Evolutionary conservation across 2,888 invertebrate species (phyloP), one percentile per base, ranked within the genome.

Genomic region (Trypoxylon attenuatum): DNA sequence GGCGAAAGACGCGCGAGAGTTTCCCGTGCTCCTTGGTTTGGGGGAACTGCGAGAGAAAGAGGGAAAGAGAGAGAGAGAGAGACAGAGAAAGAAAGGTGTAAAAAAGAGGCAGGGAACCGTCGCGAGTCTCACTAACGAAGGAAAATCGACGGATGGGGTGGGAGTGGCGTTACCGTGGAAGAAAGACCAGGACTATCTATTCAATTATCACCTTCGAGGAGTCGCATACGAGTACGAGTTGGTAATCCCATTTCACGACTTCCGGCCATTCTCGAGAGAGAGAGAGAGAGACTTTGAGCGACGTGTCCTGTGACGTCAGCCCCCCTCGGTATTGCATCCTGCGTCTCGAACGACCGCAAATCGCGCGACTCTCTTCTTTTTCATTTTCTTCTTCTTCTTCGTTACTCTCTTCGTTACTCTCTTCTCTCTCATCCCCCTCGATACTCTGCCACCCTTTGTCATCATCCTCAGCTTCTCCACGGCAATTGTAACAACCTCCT

Each of bases 231-330:
- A n/a, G 65, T 79, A 69, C 63, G 75, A 77, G 78, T 78, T 69
- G 74, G 78, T 84, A 85, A 85, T 84, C 83, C 81, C 82, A 84
- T 86, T 85, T 86, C 84, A 86, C 82, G 83, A 84, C 86, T 86
- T 86, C 86, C 86, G 85, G 82, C 85, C 85, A 84, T 86, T 86
- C 86, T 83, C 76, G 77, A 42, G n/a, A n/a, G n/a, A n/a, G n/a
- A n/a, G n/a, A n/a, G n/a, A n/a, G n/a, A n/a, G n/a, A n/a, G 33
- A 69, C 71, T 78, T 81, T 85, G 85, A 85, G 85, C 82, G 85
- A 86, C 85, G 82, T 83, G 85, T 86, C 86, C 85, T 85, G 85
- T 83, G 83, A 84, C 82, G 84, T 81, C 84, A 79, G 69, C 67
- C 5, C 68, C 60, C 70, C 62, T n/a, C 46, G 21, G 56, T n/a